Evolutionary conservation across 1,140 invertebrate genomes (phyloP).

Genomic region (Doryteuthis pealeii): DNA sequence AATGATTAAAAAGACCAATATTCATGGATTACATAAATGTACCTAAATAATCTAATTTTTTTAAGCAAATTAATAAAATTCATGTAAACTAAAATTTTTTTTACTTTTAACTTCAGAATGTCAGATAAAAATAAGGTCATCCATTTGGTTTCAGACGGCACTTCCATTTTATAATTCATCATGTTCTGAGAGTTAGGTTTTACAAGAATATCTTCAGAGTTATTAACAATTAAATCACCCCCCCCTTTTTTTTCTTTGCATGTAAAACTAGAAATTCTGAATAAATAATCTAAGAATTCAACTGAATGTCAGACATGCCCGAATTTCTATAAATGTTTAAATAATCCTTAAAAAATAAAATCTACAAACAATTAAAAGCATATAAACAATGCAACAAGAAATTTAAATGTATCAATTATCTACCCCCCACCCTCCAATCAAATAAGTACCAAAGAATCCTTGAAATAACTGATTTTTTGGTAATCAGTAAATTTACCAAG

Average conservation of each 20-base stretch:
- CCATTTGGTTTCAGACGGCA: not conserved
- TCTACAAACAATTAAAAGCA: no score
- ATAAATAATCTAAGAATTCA: not conserved
- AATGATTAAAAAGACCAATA: no score
- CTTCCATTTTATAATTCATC: not conserved
- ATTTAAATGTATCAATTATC: not conserved
- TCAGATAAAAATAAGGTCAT: not conserved
- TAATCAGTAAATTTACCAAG: not conserved
- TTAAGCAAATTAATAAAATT: no score
- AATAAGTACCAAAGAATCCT: not conserved
- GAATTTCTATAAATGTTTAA: not conserved
- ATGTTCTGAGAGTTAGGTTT: not conserved
- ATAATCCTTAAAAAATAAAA: no score
- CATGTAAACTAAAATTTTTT: no score
- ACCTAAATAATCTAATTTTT: no score
- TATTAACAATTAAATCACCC: not conserved
- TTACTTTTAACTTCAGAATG: not conserved
- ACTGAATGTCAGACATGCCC: not conserved
- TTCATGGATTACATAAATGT: no score
- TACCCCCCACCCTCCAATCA: not conserved
- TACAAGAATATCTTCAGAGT: not conserved
- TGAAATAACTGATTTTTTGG: not conserved
- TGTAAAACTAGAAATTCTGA: not conserved
- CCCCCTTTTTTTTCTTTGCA: not conserved
- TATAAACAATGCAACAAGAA: no score